Evolutionary conservation across 1,140 invertebrate genomes (phyloP), one percentile per base, ranked within the genome.

Genomic region (Heliconius melpomene): DNA sequence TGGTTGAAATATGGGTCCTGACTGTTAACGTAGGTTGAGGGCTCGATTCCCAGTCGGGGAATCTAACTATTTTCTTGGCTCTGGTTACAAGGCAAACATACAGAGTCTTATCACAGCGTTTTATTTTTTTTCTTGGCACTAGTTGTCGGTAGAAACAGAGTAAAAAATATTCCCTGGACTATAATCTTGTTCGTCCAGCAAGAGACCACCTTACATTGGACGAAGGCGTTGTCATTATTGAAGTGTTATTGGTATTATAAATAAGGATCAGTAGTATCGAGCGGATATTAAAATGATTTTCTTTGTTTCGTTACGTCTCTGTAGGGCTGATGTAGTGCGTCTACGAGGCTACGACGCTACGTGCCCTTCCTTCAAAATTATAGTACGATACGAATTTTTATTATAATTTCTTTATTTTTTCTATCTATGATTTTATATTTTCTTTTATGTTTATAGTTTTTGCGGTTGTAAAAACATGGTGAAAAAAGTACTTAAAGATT

Each of bases 201-300:
- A 74, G 74, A 78, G 88, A 29, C 82, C 87, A 50, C 26, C 52
- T 60, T 82, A 82, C 16, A 78, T 79, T 89, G 90, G 90, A 78
- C 75, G 52, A 60, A 76, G 83, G 84, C 79, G 74, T 60, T 83
- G 90, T 92, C 90, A 92, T 92, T 92, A 90, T 90, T 90, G 88
- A 90, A 86, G 83, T 89, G 90, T 91, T 92, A 91, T 91, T 92
- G 87, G 86, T 84, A 85, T 88, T 89, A 92, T 92, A 92, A 92
- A 92, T 89, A 92, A 92, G 85, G 85, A 86, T 87, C 82, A 85
- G 60, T 84, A 85, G 83, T 88, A 88, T 89, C 88, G 87, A 87
- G 82, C 83, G 79, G 84, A 88, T 89, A 89, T 89, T 89, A 89
- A 86, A 89, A 89, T 89, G 85, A 89, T 89, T 87, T 86, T 77